Evolutionary conservation across 2,888 invertebrate genomes (phyloP).

Genomic region (Brenthis daphne): DNA sequence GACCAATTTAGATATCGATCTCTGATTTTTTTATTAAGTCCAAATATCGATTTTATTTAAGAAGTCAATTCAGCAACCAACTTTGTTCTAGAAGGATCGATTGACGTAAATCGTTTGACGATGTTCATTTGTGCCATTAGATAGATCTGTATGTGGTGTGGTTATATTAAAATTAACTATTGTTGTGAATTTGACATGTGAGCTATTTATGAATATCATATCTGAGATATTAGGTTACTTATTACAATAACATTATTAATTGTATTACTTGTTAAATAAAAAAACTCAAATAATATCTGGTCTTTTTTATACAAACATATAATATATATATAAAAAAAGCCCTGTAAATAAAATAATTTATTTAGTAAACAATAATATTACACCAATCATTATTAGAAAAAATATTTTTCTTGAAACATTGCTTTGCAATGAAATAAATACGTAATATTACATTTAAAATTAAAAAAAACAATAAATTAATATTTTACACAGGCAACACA

Average conservation of each 20-base stretch:
- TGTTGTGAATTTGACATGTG: conserved; percentile 38
- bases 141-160: conserved; percentile 29
- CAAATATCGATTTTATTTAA: background rate
- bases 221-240: conserved; percentile 59
- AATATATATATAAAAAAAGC: background rate
- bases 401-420: background rate
- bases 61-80: background rate
- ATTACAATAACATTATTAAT: conserved; percentile 52
- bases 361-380: background rate
- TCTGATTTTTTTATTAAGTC: background rate
- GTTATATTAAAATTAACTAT: conserved; percentile 33
- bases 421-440: background rate
- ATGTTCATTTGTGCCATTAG: conserved; percentile 36
- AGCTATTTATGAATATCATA: conserved; percentile 36
- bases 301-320: conserved; percentile 16
- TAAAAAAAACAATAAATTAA: too few species aligned
- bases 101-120: conserved; percentile 25
- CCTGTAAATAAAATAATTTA: background rate
- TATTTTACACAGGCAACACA: too few species aligned
- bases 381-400: background rate
- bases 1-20: too few species aligned
- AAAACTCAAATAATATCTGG: conserved; percentile 27
- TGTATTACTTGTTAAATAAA: conserved; percentile 45
- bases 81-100: conserved; percentile 9
- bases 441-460: background rate